Conservation (phyloP, 2,888 invertebrate species). For the Aphidius colemani region DNA sequence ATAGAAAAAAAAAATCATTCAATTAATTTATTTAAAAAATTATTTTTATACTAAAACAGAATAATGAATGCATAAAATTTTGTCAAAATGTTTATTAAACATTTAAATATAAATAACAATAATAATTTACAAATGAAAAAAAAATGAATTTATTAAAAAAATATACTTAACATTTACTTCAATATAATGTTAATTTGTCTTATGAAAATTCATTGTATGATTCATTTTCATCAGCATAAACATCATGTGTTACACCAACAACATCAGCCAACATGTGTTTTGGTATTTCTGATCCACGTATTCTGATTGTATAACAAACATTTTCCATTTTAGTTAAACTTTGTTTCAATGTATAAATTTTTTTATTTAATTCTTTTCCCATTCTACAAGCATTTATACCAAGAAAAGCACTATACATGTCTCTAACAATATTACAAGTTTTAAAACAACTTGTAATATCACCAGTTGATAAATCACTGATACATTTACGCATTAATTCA, state of each 20-base stretch:
- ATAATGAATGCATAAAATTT: too few relatives aligned
- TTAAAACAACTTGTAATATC: slow-evolving; percentile 74
- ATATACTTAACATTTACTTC: too few relatives aligned
- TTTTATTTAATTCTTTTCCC: slow-evolving; percentile 71
- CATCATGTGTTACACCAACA: slow-evolving; percentile 54
- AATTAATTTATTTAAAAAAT: too few relatives aligned
- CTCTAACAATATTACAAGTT: slow-evolving; percentile 74
- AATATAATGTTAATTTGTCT: too few relatives aligned
- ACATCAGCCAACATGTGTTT: slow-evolving; percentile 69
- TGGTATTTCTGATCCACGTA: slow-evolving; percentile 81
- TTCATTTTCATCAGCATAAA: slow-evolving; percentile 57
- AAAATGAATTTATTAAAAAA: too few relatives aligned
- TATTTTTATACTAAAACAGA: too few relatives aligned
- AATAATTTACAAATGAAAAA: too few relatives aligned
- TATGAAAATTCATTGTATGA: too few relatives aligned
- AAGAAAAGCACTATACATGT: slow-evolving; percentile 69
- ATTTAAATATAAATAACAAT: too few relatives aligned
- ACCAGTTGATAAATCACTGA: slow-evolving; percentile 79
- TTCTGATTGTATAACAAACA: slow-evolving; percentile 79
- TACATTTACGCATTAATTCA: slow-evolving; percentile 87
- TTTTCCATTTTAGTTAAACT: slow-evolving; percentile 83
- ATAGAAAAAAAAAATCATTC: too few relatives aligned
- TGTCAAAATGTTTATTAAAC: too few relatives aligned
- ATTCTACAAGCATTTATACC: slow-evolving; percentile 63
- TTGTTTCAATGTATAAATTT: slow-evolving; percentile 72